Conservation (phyloP, 1,140 invertebrate genomes). For the Trypoxylus dichotomus region DNA sequence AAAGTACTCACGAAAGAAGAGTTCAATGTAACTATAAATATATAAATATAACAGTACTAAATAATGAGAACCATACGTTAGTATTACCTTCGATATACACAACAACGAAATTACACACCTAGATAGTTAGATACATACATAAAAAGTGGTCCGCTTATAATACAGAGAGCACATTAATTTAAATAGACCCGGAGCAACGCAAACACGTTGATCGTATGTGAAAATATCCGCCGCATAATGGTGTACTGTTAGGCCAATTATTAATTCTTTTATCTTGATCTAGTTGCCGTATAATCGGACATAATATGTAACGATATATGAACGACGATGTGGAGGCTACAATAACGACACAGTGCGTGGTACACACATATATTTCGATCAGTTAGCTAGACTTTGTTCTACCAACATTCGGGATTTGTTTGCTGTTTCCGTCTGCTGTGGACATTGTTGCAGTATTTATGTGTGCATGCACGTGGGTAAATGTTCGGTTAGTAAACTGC, state of each 20-base stretch:
- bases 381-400: background rate
- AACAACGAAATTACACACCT: constrained; percentile 23
- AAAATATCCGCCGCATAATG: constrained; percentile 16
- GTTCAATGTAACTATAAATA: constrained; percentile 23
- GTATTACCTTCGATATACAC: constrained; percentile 17
- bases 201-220: constrained; percentile 21
- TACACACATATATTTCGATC: background rate
- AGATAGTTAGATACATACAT: constrained; percentile 4
- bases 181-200: constrained; percentile 20
- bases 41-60: constrained; percentile 22
- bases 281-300: constrained; percentile 21
- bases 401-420: background rate
- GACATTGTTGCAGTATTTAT: constrained; percentile 8
- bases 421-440: background rate
- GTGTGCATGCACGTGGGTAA: constrained; percentile 1
- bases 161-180: constrained; percentile 21
- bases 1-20: constrained; percentile 18
- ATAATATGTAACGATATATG: constrained; percentile 18
- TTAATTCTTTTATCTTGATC: constrained; percentile 21
- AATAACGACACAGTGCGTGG: background rate
- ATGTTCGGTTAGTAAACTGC: constrained; percentile 6
- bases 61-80: constrained; percentile 21
- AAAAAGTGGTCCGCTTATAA: constrained; percentile 20
- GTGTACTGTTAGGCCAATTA: constrained; percentile 23
- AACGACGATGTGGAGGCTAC: constrained; percentile 1